Evolutionary conservation across 2,113 vertebrate genomes (phyloP), one percentile per base, ranked within the genome.

Genomic region (Cottus gobio): DNA sequence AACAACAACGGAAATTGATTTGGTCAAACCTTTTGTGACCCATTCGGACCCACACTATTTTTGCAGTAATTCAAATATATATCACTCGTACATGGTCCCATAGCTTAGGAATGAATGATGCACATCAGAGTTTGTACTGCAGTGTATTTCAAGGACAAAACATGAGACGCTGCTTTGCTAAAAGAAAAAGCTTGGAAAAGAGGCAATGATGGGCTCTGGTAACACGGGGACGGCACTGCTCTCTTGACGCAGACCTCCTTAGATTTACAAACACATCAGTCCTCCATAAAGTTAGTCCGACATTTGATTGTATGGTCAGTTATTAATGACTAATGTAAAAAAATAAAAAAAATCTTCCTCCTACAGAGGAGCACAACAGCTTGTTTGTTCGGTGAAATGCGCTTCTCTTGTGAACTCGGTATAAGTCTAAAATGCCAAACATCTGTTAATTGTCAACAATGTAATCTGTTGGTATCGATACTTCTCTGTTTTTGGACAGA

Each of bases 401-500:
- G 24, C 54, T 57, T 57, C 24, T 57, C 24, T 12, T 57, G 54
- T 57, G 7, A 60, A 34, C 28, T 18, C 7, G 4, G 15, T 18
- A 26, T 16, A 7, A 22, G 9, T 57, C 8, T 28, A 9, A 26
- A 6, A 70, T 31, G 26, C 4, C 18, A 39, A 13, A 52, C 16
- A 52, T 54, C 2, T 1, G 2, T 44, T 65, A 42, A 30, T 46
- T 7, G 22, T 15, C 30, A 60, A 10, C n/a, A 3, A 11, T 20
- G 1, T 36, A 30, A n/a, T 56, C 15, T 20, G 7, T 13, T 36
- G 22, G 22, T 24, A 31, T 57, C n/a, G 36, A 61, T 54, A 11
- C 56, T 74, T 13, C 68, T 90, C 15, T 85, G 73, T 85, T 78
- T 75, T 57, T 70, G 36, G 15, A 79, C 92, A 99, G 98, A 99